Percentiles rank a stretch among this genome's conserved stretches.
Conservation (phyloP, 2,797 vertebrate species). For the Poecile montanus region DNA sequence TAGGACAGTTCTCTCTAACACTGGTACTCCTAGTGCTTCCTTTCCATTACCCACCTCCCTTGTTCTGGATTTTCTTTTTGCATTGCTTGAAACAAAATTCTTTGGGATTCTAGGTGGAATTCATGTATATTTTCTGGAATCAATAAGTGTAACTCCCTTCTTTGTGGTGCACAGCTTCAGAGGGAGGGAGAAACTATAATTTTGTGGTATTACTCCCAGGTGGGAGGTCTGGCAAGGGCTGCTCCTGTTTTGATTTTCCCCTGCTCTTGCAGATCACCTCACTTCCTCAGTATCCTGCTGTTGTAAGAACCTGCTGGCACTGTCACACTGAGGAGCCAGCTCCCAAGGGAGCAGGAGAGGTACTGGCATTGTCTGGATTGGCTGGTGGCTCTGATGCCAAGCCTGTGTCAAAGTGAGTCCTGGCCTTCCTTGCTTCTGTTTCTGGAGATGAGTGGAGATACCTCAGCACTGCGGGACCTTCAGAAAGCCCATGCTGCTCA, state of each 20-base stretch:
- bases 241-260: not conserved
- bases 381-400: not conserved
- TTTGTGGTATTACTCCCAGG: not conserved
- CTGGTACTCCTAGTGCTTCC: not conserved
- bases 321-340: not conserved
- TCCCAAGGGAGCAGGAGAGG: not conserved
- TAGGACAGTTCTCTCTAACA: not conserved
- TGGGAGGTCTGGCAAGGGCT: not conserved
- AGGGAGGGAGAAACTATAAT: not conserved
- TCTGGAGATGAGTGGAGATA: not conserved
- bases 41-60: not conserved
- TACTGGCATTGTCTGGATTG: not conserved
- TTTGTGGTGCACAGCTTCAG: not conserved
- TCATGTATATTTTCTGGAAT: not conserved
- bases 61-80: not conserved
- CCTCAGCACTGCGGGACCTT: fast-evolving
- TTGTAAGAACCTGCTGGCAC: not conserved
- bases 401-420: not conserved
- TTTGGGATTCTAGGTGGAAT: not conserved
- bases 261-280: not conserved
- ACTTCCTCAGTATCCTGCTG: not conserved
- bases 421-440: not conserved
- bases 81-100: not conserved
- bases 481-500: not conserved
- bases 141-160: not conserved